Evolutionary conservation across 2,888 invertebrate genomes (phyloP).

Genomic region (Slavum lentiscoides): DNA sequence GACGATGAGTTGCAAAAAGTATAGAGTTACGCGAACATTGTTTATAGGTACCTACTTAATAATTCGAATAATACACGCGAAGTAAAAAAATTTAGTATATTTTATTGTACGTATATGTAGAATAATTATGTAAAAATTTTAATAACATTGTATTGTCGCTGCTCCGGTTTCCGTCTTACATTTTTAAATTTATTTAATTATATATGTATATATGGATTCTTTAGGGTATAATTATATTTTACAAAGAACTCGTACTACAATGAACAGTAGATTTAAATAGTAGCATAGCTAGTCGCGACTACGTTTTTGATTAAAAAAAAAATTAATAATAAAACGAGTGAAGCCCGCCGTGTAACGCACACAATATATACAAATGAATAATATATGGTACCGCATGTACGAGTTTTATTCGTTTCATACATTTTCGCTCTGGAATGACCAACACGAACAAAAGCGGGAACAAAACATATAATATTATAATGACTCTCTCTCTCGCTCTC

Average conservation of each 20-base stretch:
- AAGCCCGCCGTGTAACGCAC: slow-evolving; percentile 23
- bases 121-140: no score
- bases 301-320: slow-evolving; percentile 33
- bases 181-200: neutral
- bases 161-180: no score
- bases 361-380: slow-evolving; percentile 3
- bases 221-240: neutral
- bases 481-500: neutral
- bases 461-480: slow-evolving; percentile 18
- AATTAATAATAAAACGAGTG: slow-evolving; percentile 8
- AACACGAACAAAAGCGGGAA: slow-evolving; percentile 20
- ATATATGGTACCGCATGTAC: neutral
- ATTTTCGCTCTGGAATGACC: slow-evolving; percentile 12
- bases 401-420: slow-evolving; percentile 16
- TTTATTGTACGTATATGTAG: no score
- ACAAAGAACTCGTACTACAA: slow-evolving; percentile 4
- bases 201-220: neutral
- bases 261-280: neutral
- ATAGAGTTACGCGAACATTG: no score
- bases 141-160: no score
- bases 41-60: no score
- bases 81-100: no score
- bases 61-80: no score
- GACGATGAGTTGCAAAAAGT: no score
- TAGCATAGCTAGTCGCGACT: neutral